Base-by-base conservation (phyloP, 2,797 vertebrate genomes). In the Trichosurus vulpecula region DNA sequence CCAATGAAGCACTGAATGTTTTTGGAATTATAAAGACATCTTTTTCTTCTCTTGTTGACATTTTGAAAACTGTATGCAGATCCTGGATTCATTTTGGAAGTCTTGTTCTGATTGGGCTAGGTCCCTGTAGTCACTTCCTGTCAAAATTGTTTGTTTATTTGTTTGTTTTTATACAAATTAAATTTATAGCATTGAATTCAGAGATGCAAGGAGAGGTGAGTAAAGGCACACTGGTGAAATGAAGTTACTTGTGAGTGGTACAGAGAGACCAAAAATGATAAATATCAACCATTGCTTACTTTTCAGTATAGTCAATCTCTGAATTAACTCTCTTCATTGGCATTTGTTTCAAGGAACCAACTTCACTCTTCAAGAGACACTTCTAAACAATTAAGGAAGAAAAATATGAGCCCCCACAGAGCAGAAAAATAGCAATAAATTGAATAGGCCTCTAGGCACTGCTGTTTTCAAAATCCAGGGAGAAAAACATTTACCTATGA, bases 321-420 rank as follows among this genome's bases (percentile, higher is more conserved):
- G n/a, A 96, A 97, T 96, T 97, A 97, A 93, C 29, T 93, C 12
- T 93, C 52, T 89, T 96, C 92, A 29, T 94, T 52, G 58, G 0
- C 8, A 94, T 22, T 95, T 57, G 16, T 92, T 29, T 52, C 0
- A 19, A 95, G 61, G 90, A 95, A 16, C 27, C 66, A 96, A 19
- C 2, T 93, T 52, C 19, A 35, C 31, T 95, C 90, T 31, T 93
- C 91, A 91, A 96, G 91, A 97, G 10, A 2, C 35, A 94, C n/a
- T 98, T 97, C 91, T 96, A 96, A 16, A 97, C 91, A 97, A 96
- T 10, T 9, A 97, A 96, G 12, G 0, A 0, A 66, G 41, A 91
- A 91, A 94, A 94, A 54, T 54, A 87, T 41, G 0, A 92, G 91
- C 91, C 97, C n/a, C n/a, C n/a, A n/a, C 94, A 96, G 14, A 96